Base-by-base conservation (phyloP, 2,113 vertebrate genomes). In the Amblyopsis rosae region DNA sequence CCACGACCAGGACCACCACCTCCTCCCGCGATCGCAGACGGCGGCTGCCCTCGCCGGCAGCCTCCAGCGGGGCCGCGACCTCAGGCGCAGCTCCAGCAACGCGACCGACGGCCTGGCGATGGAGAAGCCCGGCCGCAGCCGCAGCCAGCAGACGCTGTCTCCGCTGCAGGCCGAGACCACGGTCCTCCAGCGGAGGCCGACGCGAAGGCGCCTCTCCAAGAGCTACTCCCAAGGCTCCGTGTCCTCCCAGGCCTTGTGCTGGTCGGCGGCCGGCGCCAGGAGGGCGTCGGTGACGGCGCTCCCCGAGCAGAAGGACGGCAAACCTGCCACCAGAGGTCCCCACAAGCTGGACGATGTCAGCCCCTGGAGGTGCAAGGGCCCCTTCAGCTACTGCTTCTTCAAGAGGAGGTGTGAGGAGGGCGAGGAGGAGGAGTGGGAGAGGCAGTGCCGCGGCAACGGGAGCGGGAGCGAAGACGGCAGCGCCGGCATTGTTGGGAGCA, bases 311-410 rank as follows among this genome's bases (percentile, higher is more conserved):
- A 98, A 95, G 86, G 93, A 95, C 59, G 78, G 88, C 32, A 97
- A 95, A 88, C 92, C 94, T 26, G 26, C 26, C 56, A 88, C 92
- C 55, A 94, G 94, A 85, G 90, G 92, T 0, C 82, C 95, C 77
- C 77, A 94, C 74, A 98, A 95, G 88, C 82, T 94, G 70, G 95
- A 96, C 70, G 86, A 96, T 70, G 86, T 88, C 59, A 95, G 94
- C 74, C 79, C 91, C 54, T 99, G 97, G 97, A 94, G 91, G 82
- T 99, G 96, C 87, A 94, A 89, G 8, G 94, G 95, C 2, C 97
- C 97, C 68, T 99, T 99, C 45, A 98, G 96, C 85, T 96, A 96
- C 84, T 99, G 97, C 80, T 99, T 98, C 89, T 94, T 95, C 55
- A 96, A 94, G 82, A 93, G 87, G 55, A 94, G 92, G 72, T 79